phyloP scores from a whole-genome alignment of 2,113 vertebrate species.

The Labeo rohita region DNA sequence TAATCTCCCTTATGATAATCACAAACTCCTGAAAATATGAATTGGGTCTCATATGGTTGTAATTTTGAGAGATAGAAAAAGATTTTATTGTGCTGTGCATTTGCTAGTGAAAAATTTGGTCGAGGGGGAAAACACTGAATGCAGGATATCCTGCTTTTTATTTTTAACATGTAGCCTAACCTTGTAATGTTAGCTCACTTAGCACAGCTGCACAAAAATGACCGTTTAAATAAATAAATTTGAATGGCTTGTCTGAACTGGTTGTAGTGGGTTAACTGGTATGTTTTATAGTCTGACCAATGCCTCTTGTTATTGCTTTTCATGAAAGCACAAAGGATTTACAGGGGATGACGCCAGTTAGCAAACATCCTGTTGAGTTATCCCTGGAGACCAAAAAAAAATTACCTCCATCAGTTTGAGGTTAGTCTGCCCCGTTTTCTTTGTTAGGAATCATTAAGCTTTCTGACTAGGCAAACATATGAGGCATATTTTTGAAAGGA shows the following conservation, averaged over 20 bases:
- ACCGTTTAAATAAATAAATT: conserved; percentile 66
- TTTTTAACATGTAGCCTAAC: conserved; percentile 55
- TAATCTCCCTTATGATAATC: conserved; percentile 1
- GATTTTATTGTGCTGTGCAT: conserved; percentile 5
- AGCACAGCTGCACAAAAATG: conserved; percentile 64
- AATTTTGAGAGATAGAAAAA: background rate
- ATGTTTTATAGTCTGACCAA: conserved; percentile 8
- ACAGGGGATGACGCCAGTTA: conserved; percentile 33
- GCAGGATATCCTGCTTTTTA: conserved; percentile 52
- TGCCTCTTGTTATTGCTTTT: background rate
- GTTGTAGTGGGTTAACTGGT: background rate
- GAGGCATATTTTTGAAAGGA: background rate
- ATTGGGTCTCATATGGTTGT: conserved; percentile 2
- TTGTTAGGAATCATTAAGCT: background rate
- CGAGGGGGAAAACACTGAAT: conserved; percentile 19
- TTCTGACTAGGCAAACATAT: background rate
- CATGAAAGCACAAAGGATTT: conserved; percentile 17
- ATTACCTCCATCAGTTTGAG: conserved; percentile 22
- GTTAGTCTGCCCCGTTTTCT: conserved; percentile 17
- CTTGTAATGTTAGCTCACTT: conserved; percentile 61
- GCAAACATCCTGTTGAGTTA: conserved; percentile 43
- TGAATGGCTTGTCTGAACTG: conserved; percentile 45
- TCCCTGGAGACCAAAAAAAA: conserved; percentile 30
- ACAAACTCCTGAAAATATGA: background rate
- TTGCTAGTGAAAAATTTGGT: background rate